A percentile compares a stretch with the other conserved stretches of the same genome.
Conservation (phyloP, 2,888 invertebrate species). For the Eupithecia vulgata region DNA sequence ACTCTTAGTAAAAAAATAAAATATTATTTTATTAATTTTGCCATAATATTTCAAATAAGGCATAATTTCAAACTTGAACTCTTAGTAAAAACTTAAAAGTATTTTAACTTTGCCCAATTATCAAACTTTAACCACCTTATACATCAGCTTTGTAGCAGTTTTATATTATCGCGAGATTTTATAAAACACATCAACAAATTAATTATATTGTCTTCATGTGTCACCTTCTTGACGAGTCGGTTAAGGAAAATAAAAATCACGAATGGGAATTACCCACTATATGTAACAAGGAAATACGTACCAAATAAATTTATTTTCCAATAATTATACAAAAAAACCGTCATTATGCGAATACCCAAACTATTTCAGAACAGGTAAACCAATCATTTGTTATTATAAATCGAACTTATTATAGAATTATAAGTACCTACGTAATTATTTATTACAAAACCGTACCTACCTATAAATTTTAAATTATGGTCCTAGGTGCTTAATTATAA, state of each 20-base stretch:
- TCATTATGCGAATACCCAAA: not conserved
- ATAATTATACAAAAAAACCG: not conserved
- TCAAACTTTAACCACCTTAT: not conserved
- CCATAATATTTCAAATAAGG: conserved; percentile 3
- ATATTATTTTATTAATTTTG: not conserved
- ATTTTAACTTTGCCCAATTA: not conserved
- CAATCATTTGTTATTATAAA: not conserved
- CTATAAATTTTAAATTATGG: not conserved
- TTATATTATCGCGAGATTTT: not conserved
- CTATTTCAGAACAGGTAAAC: not conserved
- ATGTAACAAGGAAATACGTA: conserved; percentile 25
- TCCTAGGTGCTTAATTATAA: conserved; percentile 10
- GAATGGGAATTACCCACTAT: conserved; percentile 37
- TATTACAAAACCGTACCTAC: not conserved
- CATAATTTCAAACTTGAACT: not conserved
- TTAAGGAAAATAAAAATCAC: conserved; percentile 40
- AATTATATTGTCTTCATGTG: conserved; percentile 32
- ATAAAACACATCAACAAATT: conserved; percentile 13
- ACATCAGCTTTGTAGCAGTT: not conserved
- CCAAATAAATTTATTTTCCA: not conserved
- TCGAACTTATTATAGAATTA: not conserved
- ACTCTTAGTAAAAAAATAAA: not conserved
- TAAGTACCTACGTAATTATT: not conserved
- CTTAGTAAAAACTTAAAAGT: not conserved
- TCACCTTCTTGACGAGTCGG: conserved; percentile 21